Base-by-base conservation (phyloP, 2,888 invertebrate genomes). In the Gastracanthus pulcherrimus region DNA sequence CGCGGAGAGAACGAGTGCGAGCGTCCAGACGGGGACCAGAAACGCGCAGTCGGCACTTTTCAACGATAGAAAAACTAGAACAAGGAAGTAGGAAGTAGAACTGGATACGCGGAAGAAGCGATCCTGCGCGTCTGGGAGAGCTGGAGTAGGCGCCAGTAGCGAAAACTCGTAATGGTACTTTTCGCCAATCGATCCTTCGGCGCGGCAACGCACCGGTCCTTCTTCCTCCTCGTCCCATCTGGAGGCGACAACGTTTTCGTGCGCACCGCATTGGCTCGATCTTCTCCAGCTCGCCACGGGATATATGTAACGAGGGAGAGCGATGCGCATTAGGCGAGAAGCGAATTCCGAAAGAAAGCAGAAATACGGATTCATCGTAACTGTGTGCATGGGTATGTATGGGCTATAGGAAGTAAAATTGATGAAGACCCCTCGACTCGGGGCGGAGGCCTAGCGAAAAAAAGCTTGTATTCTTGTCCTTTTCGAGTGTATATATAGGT, bases 41-140 rank as follows among this genome's bases (percentile, higher is more conserved):
- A n/a, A n/a, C n/a, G n/a, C n/a, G n/a, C n/a, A n/a, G 36, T n/a
- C 38, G 34, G 9, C 23, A 36, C 34, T 62, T 67, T 76, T 70
- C 60, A 58, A 60, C 31, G 38, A 55, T 48, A 67, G 79, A 79
- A 70, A 75, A 80, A 80, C 75, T 76, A 64, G 75, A 80, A 58
- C 74, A 31, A 45, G 70, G 72, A 79, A 80, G 75, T 36, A 70
- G 70, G 75, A 80, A 80, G 75, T 23, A 31, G 26, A 80, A 80
- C 80, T 80, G 72, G 79, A 79, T 51, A 19, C n/a, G 19, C n/a
- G 31, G 31, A 29, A 62, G n/a, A n/a, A 31, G 60, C 60, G 62
- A 62, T n/a, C n/a, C n/a, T n/a, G n/a, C n/a, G n/a, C n/a, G n/a
- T n/a, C n/a, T n/a, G n/a, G n/a, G n/a, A n/a, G n/a, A n/a, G n/a